Evolutionary conservation across 2,888 invertebrate species (phyloP).

Genomic region (Cheilosia soror): DNA sequence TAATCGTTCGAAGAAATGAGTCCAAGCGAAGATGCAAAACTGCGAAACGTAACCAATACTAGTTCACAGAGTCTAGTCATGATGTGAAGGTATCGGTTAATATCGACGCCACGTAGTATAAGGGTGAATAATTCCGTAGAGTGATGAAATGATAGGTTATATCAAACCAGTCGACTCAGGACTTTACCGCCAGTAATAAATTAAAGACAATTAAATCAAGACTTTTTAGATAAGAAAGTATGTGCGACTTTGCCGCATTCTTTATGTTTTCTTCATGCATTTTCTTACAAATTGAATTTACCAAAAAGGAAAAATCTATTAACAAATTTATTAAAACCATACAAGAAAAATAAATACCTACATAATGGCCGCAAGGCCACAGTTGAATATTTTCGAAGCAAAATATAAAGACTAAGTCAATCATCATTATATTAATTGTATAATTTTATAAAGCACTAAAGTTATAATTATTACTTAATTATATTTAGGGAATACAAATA

Average conservation of each 20-base stretch:
- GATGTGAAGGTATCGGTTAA: no score
- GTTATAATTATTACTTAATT: neutral
- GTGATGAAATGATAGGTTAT: no score
- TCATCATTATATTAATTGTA: neutral
- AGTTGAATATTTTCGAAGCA: neutral
- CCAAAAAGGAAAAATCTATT: neutral
- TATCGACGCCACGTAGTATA: no score
- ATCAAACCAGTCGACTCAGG: no score
- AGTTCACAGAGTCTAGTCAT: no score
- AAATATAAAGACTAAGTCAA: neutral
- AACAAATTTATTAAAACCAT: no score
- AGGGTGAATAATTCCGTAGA: no score
- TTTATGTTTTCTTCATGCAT: neutral
- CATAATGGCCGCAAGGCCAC: neutral
- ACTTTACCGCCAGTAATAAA: no score
- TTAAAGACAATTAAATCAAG: neutral
- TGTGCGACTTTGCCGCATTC: neutral
- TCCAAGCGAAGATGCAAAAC: no score
- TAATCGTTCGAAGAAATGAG: no score
- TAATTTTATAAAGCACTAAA: neutral
- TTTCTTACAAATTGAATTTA: neutral
- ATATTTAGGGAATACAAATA: neutral
- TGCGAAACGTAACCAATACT: no score
- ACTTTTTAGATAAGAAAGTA: neutral
- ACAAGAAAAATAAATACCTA: constrained; percentile 2